Evolutionary conservation across 2,113 vertebrate species (phyloP).

Genomic region (Tauraco erythrolophus): DNA sequence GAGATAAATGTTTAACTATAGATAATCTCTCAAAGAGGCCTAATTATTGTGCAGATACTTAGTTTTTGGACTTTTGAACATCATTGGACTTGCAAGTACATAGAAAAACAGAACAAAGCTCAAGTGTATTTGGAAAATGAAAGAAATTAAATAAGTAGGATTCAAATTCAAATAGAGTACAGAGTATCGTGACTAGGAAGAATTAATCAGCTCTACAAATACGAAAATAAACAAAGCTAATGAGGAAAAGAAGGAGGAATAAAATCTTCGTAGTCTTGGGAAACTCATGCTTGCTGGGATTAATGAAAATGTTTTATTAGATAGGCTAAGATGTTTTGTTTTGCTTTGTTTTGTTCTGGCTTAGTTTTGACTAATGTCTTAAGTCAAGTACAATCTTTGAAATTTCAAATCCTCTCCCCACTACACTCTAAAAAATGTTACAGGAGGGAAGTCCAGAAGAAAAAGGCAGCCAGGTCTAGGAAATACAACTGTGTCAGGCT

Average conservation of each 20-base stretch:
- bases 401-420: neutral
- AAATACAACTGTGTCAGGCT: neutral
- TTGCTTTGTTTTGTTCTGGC: neutral
- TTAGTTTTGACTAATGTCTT: neutral
- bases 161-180: neutral
- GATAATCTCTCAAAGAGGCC: neutral
- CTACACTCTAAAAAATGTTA: neutral
- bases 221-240: neutral
- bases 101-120: neutral
- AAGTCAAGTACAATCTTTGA: neutral
- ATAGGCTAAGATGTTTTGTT: neutral
- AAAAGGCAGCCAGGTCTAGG: neutral
- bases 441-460: neutral
- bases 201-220: neutral
- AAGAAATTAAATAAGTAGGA: neutral
- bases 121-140: neutral
- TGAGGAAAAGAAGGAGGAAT: neutral
- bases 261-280: neutral
- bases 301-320: neutral
- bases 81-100: neutral
- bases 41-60: neutral
- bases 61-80: neutral
- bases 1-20: neutral
- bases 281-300: neutral
- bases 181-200: neutral